Base-by-base conservation (phyloP, 2,797 vertebrate genomes). In the Clarias platycephalus region DNA sequence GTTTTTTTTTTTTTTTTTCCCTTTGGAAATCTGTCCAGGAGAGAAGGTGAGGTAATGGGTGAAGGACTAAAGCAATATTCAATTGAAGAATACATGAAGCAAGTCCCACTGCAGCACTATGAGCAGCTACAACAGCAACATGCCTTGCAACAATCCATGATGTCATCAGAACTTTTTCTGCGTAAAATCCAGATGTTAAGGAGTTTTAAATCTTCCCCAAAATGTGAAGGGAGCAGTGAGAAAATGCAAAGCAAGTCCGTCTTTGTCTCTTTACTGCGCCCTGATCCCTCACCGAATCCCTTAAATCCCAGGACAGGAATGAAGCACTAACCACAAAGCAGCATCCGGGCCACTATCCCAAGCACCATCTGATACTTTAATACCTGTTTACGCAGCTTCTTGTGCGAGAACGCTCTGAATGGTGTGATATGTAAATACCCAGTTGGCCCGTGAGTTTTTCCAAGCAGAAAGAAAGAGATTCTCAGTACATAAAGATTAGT, bases 291-390 rank as follows among this genome's bases (percentile, higher is more conserved):
- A 74, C 44, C 22, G 68, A 75, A 66, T 85, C 70, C 63, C 8
- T 70, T 37, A 44, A 40, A 57, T 58, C 84, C 53, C 70, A 34
- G 26, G 10, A n/a, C 34, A 71, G 77, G 22, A 72, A 60, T 13
- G 53, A 76, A 57, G 72, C 49, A 53, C 71, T 1, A 57, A 57
- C 57, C 78, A 74, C 60, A 66, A 60, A 75, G 67, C 84, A 68
- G 80, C 31, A 26, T 55, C 66, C 31, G 37, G 26, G 9, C 75
- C 67, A n/a, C 20, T 5, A n/a, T 64, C 64, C 55, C 1, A 60
- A 78, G 44, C 66, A 64, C 57, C 76, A 83, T 74, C 67, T 80
- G 85, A 83, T 74, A 80, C 81, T 83, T 72, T 86, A 83, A 72
- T 86, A 64, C 81, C 75, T 67, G 81, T 72, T 86, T 80, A 71